These are phyloP conservation scores for Cactoblastis cactorum DNA, from an alignment of 2,888 invertebrate genomes.

Conservation along the genomic window DNA sequence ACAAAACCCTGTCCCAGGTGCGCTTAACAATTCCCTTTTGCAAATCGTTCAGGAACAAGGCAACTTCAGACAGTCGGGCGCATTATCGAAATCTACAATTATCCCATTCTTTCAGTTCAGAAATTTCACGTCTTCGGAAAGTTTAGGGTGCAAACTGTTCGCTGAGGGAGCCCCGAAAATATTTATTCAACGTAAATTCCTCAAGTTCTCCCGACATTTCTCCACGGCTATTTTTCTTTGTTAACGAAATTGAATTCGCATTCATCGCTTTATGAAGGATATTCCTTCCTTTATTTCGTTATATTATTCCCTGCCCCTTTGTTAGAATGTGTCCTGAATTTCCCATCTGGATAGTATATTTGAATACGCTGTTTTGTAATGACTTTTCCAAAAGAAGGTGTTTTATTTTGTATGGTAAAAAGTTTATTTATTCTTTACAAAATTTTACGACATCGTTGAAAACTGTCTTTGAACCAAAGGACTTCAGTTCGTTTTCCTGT, in stretches of 20 bases:
- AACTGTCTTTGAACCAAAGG: too few species aligned
- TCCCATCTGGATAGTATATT: constrained; percentile 10
- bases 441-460: too few species aligned
- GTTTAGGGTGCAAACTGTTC: constrained; percentile 12
- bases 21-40: background rate
- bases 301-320: constrained; percentile 26
- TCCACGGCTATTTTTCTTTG: constrained; percentile 53
- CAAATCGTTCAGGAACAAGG: background rate
- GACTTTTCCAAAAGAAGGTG: background rate
- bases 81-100: constrained; percentile 14
- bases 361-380: constrained; percentile 9
- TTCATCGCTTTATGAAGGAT: constrained; percentile 56
- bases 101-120: constrained; percentile 18
- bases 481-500: too few species aligned
- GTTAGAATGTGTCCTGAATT: constrained; percentile 17
- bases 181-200: constrained; percentile 40
- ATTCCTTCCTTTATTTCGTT: constrained; percentile 46
- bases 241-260: constrained; percentile 62
- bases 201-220: constrained; percentile 28
- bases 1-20: background rate
- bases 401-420: background rate
- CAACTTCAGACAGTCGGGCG: constrained; percentile 8
- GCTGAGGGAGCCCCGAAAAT: constrained; percentile 26
- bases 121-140: constrained; percentile 18
- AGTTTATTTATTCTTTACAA: too few species aligned